A percentile compares a stretch with the other conserved stretches of the same genome.
phyloP scores from a whole-genome alignment of 2,797 vertebrate genomes.

The Alectoris magna region DNA sequence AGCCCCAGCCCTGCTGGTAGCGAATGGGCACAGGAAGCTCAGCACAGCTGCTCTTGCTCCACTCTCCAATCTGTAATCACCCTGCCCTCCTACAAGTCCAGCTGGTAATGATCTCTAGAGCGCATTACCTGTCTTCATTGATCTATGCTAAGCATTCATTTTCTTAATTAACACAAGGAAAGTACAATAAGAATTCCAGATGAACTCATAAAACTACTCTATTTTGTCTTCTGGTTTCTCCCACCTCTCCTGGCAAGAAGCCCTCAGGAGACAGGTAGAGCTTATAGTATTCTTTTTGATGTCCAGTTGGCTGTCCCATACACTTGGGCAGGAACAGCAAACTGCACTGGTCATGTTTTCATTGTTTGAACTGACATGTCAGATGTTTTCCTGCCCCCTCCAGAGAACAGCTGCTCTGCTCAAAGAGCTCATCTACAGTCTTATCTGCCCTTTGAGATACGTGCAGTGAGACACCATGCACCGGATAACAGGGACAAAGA shows the following conservation, averaged over 20 bases:
- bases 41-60: neutral
- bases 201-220: fast-evolving
- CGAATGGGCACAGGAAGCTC: neutral
- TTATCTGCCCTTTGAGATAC: neutral
- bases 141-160: neutral
- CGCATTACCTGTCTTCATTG: neutral
- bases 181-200: neutral
- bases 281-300: neutral
- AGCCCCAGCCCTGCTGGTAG: neutral
- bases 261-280: neutral
- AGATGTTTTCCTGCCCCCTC: neutral
- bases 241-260: neutral
- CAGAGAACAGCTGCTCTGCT: neutral
- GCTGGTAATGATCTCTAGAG: neutral
- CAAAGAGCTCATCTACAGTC: neutral
- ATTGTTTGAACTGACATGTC: neutral
- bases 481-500: neutral
- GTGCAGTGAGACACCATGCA: neutral
- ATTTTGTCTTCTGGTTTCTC: neutral
- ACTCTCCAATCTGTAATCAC: neutral
- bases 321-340: neutral
- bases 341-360: neutral
- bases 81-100: neutral
- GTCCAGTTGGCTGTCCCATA: neutral
- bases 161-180: neutral